Conservation (phyloP, 1,140 invertebrate species). For the Neodiprion virginianus region DNA sequence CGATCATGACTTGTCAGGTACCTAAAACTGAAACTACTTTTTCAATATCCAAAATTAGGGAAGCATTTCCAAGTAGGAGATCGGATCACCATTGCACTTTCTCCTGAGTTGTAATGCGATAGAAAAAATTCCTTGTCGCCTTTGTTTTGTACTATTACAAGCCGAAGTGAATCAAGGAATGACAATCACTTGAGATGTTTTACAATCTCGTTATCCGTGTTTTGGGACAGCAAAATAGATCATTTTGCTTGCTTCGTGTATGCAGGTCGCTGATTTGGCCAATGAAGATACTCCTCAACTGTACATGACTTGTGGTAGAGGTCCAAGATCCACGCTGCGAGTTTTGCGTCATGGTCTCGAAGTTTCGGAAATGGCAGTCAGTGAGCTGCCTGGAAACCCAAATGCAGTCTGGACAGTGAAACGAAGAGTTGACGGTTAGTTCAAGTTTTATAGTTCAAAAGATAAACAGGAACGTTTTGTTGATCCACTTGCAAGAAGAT, state of each 20-base stretch:
- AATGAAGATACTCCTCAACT: slow-evolving; percentile 99
- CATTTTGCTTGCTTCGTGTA: slow-evolving; percentile 31
- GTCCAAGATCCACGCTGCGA: slow-evolving; percentile 90
- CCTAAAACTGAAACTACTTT: slow-evolving; percentile 25
- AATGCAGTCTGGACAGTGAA: slow-evolving; percentile 99
- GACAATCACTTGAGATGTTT: slow-evolving; percentile 29
- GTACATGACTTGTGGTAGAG: slow-evolving; percentile 94
- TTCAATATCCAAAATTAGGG: slow-evolving; percentile 9
- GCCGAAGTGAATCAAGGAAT: slow-evolving; percentile 53
- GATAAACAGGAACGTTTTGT: background rate
- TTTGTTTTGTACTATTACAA: slow-evolving; percentile 51
- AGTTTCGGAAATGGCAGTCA: slow-evolving; percentile 99
- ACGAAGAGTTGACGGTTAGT: slow-evolving; percentile 91
- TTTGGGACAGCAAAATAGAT: slow-evolving; percentile 11
- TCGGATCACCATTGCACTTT: slow-evolving; percentile 31
- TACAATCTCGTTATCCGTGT: too few relatives aligned
- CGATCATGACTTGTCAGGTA: slow-evolving; percentile 89
- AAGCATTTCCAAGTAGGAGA: slow-evolving; percentile 48
- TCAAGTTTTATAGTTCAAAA: slow-evolving; percentile 20
- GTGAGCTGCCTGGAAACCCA: slow-evolving; percentile 97
- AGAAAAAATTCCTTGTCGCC: slow-evolving; percentile 52
- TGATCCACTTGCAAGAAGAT: background rate
- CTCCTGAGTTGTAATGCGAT: slow-evolving; percentile 45
- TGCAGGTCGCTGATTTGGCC: slow-evolving; percentile 81
- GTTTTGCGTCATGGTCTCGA: slow-evolving; percentile 97